These are phyloP conservation scores for Zosterops japonicus DNA, from an alignment of 2,113 vertebrate species.

Conservation along the genomic window DNA sequence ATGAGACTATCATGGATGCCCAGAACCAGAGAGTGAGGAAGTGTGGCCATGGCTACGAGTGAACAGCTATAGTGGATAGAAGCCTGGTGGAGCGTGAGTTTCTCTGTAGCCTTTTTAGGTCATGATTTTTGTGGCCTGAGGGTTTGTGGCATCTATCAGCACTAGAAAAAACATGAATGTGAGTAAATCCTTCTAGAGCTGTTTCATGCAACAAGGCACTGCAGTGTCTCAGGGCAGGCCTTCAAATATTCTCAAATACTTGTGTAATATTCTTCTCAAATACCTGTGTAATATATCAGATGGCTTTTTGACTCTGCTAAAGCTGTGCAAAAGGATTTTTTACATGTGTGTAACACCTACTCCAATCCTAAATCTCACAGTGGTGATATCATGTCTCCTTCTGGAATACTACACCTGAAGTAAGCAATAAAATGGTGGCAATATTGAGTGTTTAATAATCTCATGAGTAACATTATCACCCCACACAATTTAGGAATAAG, in stretches of 20 bases:
- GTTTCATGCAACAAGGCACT: neutral
- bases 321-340: neutral
- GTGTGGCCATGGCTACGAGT: neutral
- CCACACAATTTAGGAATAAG: neutral
- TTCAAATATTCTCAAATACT: neutral
- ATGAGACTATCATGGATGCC: neutral
- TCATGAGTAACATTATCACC: neutral
- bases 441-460: neutral
- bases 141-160: neutral
- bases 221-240: neutral
- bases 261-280: neutral
- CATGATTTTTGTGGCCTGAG: neutral
- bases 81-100: neutral
- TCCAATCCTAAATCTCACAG: neutral
- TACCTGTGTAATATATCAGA: neutral
- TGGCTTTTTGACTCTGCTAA: neutral
- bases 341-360: neutral
- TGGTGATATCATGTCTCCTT: neutral
- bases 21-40: neutral
- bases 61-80: neutral
- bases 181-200: neutral
- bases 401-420: neutral
- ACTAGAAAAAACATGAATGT: neutral
- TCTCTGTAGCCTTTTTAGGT: neutral
- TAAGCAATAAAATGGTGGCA: neutral